phyloP scores from a whole-genome alignment of 2,888 invertebrate genomes.

The Unio pictorum region DNA sequence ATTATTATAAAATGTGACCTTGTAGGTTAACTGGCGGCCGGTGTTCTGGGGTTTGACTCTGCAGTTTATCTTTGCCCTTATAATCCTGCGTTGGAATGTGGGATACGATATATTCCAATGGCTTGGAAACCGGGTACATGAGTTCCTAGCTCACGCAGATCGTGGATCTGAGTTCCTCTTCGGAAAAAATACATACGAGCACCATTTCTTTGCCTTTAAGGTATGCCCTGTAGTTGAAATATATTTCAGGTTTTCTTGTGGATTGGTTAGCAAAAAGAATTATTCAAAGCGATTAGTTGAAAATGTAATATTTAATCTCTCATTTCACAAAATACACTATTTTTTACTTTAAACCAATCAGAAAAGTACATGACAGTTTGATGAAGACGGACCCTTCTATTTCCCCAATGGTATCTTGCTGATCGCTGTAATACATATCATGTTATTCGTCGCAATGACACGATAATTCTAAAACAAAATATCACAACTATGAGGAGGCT shows the following conservation, averaged over 20 bases:
- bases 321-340: too few species aligned
- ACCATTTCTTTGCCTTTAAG: conserved; percentile 86
- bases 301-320: too few species aligned
- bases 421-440: too few species aligned
- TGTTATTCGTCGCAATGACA: too few species aligned
- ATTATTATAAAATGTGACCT: background rate
- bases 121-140: conserved; percentile 80
- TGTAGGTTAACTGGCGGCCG: conserved; percentile 78
- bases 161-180: conserved; percentile 90
- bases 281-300: too few species aligned
- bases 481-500: too few species aligned
- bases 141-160: conserved; percentile 85
- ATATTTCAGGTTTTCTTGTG: background rate
- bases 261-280: too few species aligned
- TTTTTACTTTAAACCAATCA: too few species aligned
- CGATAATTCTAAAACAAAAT: too few species aligned
- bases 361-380: too few species aligned
- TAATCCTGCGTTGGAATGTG: conserved; percentile 58
- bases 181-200: conserved; percentile 72
- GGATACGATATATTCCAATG: conserved; percentile 79
- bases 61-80: conserved; percentile 81
- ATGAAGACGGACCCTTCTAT: too few species aligned
- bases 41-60: conserved; percentile 85
- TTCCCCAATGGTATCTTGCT: too few species aligned
- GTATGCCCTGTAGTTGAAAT: conserved; percentile 72